Percentiles rank a stretch among this genome's conserved stretches.
Evolutionary conservation across 1,140 invertebrate genomes (phyloP).

Genomic region (Sarcophaga peregrina): DNA sequence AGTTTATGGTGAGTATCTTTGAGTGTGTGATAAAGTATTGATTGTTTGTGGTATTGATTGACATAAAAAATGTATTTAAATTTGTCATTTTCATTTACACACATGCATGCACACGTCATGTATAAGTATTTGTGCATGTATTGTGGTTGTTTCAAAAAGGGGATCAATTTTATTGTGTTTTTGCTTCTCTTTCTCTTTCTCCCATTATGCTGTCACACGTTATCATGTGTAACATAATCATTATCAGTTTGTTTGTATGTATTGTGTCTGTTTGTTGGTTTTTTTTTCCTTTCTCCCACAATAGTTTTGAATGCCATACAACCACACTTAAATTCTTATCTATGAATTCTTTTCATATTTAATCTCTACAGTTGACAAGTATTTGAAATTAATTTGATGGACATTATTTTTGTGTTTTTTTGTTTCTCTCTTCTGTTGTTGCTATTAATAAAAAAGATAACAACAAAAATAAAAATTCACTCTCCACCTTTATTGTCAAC

Average conservation of each 20-base stretch:
- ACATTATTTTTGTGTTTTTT: not conserved
- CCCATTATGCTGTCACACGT: not conserved
- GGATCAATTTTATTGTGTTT: not conserved
- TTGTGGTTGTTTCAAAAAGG: not conserved
- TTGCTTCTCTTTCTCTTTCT: not conserved
- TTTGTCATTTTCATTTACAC: slow-evolving; percentile 15
- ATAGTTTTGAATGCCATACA: not conserved
- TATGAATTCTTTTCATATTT: not conserved
- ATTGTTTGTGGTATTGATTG: not conserved
- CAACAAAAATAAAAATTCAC: not conserved
- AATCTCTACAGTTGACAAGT: not conserved
- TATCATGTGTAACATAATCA: not conserved
- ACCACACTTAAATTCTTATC: not conserved
- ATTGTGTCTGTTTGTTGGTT: not conserved
- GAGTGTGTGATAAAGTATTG: not conserved
- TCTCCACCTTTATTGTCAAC: not conserved
- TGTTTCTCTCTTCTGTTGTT: not conserved
- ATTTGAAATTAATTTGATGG: slow-evolving; percentile 6
- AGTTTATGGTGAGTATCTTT: not conserved
- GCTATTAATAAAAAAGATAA: not conserved
- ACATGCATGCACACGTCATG: not conserved
- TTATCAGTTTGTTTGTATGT: not conserved
- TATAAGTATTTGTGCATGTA: not conserved
- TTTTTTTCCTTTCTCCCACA: not conserved
- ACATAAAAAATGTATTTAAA: slow-evolving; percentile 16